Evolutionary conservation across 1,140 invertebrate species (phyloP).

Genomic region (Antheraea mylitta): DNA sequence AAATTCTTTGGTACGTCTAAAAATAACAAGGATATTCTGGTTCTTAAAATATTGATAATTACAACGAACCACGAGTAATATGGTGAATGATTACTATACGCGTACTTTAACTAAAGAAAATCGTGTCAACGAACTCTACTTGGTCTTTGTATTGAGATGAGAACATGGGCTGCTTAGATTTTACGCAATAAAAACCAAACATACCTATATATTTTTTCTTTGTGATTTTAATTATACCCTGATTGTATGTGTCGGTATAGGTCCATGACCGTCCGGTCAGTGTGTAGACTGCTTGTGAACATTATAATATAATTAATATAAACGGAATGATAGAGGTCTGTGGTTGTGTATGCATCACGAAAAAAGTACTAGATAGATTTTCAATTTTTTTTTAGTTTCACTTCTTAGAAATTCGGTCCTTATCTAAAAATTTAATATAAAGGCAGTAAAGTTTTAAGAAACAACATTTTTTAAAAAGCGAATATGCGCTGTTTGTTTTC

Average conservation of each 20-base stretch:
- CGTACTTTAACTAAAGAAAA: slow-evolving; percentile 36
- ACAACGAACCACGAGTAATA: slow-evolving; percentile 27
- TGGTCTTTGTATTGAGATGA: slow-evolving; percentile 42
- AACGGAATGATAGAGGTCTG: too few species aligned
- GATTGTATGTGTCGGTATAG: neutral
- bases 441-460: too few species aligned
- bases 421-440: too few species aligned
- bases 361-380: too few species aligned
- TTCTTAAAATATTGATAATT: too few species aligned
- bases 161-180: slow-evolving; percentile 40
- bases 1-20: too few species aligned
- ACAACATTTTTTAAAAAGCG: too few species aligned
- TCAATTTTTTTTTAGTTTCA: too few species aligned
- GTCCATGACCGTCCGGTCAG: neutral
- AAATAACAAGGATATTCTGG: too few species aligned
- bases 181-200: slow-evolving; percentile 48
- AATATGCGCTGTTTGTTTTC: too few species aligned
- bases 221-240: neutral
- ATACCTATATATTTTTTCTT: neutral
- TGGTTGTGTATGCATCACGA: too few species aligned
- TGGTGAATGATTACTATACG: slow-evolving; percentile 29
- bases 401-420: too few species aligned
- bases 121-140: slow-evolving; percentile 62
- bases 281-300: neutral
- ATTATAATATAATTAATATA: neutral